A percentile compares a stretch with the other conserved stretches of the same genome.
These are phyloP conservation scores for Lonchura striata DNA, from an alignment of 2,113 vertebrate genomes.

Conservation along the genomic window DNA sequence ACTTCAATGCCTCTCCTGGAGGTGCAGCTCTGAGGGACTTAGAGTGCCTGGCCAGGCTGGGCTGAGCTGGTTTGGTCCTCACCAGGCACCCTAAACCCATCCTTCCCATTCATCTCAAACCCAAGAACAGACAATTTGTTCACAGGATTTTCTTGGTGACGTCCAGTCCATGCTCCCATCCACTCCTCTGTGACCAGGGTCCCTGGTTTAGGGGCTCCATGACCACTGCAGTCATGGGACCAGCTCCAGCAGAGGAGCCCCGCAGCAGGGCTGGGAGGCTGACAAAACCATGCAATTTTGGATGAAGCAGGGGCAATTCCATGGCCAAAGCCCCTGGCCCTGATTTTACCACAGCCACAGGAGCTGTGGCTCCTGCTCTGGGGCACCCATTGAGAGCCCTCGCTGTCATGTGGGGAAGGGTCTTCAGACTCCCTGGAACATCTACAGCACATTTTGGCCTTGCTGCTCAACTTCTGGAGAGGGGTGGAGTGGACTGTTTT, in stretches of 20 bases:
- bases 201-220: neutral
- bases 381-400: neutral
- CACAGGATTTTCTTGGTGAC: neutral
- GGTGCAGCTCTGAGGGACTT: accelerated
- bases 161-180: neutral
- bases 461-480: neutral
- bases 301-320: neutral
- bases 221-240: no score
- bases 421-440: neutral
- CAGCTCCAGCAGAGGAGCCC: neutral
- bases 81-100: neutral
- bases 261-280: neutral
- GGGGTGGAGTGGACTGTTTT: neutral
- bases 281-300: neutral
- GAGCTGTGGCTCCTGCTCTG: neutral
- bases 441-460: neutral
- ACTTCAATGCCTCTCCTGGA: neutral
- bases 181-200: neutral
- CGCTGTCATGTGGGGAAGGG: neutral
- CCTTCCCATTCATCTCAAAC: neutral
- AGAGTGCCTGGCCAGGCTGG: neutral
- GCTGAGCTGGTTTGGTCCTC: neutral
- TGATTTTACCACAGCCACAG: neutral
- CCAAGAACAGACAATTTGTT: neutral
- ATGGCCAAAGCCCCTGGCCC: neutral